Evolutionary conservation across 2,113 vertebrate species (phyloP), one percentile per base, ranked within the genome.

Genomic region (Motacilla tschutschensis): DNA sequence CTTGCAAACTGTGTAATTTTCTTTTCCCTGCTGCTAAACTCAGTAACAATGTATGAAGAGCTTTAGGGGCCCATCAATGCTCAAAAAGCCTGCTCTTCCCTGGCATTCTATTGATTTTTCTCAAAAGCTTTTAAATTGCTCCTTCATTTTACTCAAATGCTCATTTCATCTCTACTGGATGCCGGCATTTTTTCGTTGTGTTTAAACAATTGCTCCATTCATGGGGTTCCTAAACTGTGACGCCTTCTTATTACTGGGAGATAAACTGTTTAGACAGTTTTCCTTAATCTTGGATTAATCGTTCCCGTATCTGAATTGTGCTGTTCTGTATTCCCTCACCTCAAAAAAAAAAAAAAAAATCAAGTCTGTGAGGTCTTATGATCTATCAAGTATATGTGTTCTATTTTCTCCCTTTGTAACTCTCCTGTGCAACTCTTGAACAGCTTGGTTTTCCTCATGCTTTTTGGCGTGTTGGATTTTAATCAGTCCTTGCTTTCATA

Each of bases 111-210:
- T 98, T 97, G 98, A 98, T 98, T 98, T 98, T 96, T 97, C 95
- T 97, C 96, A 96, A 95, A 98, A 95, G 96, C 97, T 96, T 98
- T 97, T 97, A 98, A 98, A 98, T 97, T 97, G 97, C 95, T 96
- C 97, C 96, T 98, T 97, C 97, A 94, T 98, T 98, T 97, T 97
- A 88, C 96, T 96, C 95, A 95, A 97, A 95, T 90, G 95, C 96
- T 96, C 97, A 96, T 97, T 98, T 97, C 94, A 87, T 97, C 97
- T 96, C 95, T 89, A 93, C 96, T 95, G 96, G 96, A 94, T 75
- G 91, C 96, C 44, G 1, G 94, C 92, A 33, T 94, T 94, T 96
- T 94, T 96, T 94, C 88, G 15, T 97, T 97, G 96, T 97, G 95
- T 96, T 97, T 97, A 97, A 97, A 98, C 97, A 97, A 97, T 98